Evolutionary conservation across 2,888 invertebrate species (phyloP).

Genomic region (Watsonalla cultraria): DNA sequence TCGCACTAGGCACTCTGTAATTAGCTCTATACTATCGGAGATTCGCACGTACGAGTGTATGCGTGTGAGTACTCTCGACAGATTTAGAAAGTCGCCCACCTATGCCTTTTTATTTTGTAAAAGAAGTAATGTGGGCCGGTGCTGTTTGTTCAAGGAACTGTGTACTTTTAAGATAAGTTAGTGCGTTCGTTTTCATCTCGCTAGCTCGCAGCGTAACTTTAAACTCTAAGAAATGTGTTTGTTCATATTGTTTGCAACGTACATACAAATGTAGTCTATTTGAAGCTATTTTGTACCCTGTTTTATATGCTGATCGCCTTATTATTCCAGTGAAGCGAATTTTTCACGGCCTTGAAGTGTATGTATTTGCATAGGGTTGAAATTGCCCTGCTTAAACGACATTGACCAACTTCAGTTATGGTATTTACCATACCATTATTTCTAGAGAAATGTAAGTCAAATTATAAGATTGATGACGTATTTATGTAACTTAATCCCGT

Average conservation of each 20-base stretch:
- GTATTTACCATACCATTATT: no score
- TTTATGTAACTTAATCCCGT: no score
- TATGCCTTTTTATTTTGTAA: no score
- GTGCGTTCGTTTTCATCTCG: constrained; percentile 9
- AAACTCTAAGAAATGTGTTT: constrained; percentile 12
- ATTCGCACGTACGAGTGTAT: no score
- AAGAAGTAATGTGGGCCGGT: constrained; percentile 13
- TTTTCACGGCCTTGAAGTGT: neutral
- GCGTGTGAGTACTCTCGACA: no score
- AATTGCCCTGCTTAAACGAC: no score
- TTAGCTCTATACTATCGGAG: no score
- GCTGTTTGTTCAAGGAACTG: constrained; percentile 9
- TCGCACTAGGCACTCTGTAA: no score
- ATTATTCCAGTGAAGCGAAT: neutral
- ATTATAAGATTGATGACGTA: no score
- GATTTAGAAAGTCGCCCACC: no score
- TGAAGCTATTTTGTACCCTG: neutral
- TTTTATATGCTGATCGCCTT: neutral
- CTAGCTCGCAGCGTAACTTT: constrained; percentile 13
- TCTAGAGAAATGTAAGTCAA: no score
- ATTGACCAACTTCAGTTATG: no score
- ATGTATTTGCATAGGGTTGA: neutral
- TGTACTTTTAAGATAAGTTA: constrained; percentile 5
- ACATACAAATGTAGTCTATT: neutral
- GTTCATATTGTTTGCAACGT: constrained; percentile 3